phyloP scores from a whole-genome alignment of 2,888 invertebrate genomes.

The Tanypteryx hageni region DNA sequence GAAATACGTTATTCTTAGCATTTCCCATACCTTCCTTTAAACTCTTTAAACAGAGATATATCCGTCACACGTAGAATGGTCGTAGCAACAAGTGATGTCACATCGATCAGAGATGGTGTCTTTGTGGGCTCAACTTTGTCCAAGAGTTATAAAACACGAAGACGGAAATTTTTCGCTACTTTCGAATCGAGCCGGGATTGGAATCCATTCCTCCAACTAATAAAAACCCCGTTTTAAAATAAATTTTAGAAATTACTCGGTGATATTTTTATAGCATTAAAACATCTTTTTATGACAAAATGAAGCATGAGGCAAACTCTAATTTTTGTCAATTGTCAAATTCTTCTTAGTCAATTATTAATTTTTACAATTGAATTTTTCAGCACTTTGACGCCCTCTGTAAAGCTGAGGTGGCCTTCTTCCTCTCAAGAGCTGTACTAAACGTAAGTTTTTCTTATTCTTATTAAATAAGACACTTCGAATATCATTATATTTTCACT shows the following conservation, averaged over 20 bases:
- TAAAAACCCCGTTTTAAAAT: too few species aligned
- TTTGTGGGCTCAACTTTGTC: not conserved
- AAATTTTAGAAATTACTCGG: too few species aligned
- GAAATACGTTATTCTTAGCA: not conserved
- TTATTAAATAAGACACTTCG: not conserved
- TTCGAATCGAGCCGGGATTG: too few species aligned
- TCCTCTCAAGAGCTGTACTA: slow-evolving; percentile 83
- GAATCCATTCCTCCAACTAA: too few species aligned
- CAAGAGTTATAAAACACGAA: not conserved
- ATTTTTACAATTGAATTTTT: slow-evolving; percentile 72
- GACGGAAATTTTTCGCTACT: too few species aligned
- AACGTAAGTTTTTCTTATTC: slow-evolving; percentile 80
- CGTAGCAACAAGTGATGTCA: slow-evolving; percentile 18
- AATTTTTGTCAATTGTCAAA: too few species aligned
- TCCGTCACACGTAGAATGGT: not conserved
- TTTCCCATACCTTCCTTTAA: not conserved
- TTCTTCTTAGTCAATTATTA: not conserved
- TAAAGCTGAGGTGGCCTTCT: slow-evolving; percentile 87
- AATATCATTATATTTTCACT: too few species aligned
- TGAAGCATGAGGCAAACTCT: too few species aligned
- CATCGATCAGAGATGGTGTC: not conserved
- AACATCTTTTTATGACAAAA: too few species aligned
- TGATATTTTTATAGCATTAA: too few species aligned
- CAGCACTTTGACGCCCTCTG: slow-evolving; percentile 88
- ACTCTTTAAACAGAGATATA: not conserved